These are phyloP conservation scores for Allophyes oxyacanthae DNA, from an alignment of 2,888 invertebrate genomes.

Conservation along the genomic window DNA sequence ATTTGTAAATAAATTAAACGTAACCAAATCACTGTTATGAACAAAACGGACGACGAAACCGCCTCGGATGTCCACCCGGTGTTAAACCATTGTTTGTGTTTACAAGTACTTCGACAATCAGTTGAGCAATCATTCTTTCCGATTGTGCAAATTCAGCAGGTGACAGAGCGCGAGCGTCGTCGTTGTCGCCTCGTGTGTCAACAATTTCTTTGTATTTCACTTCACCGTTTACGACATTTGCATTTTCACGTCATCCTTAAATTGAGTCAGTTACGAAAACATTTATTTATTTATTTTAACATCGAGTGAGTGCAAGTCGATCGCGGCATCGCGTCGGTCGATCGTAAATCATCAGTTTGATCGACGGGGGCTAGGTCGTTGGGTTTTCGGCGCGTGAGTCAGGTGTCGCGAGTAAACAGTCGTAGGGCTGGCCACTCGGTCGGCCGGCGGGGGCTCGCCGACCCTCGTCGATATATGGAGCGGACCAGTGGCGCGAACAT, in stretches of 20 bases:
- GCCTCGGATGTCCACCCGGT: slow-evolving; percentile 70
- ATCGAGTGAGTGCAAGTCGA: slow-evolving; percentile 50
- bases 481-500: slow-evolving; percentile 84
- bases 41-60: slow-evolving; percentile 65
- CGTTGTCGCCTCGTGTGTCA: slow-evolving; percentile 65
- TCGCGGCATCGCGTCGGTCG: slow-evolving; percentile 22
- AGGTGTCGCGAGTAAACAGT: slow-evolving; percentile 80
- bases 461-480: slow-evolving; percentile 70
- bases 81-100: slow-evolving; percentile 78
- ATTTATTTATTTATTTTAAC: no score
- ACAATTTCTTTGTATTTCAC: slow-evolving; percentile 71
- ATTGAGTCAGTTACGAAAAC: slow-evolving; percentile 63
- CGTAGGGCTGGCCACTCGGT: slow-evolving; percentile 60
- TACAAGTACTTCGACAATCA: slow-evolving; percentile 75
- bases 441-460: slow-evolving; percentile 52
- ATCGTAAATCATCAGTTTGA: slow-evolving; percentile 62
- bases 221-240: slow-evolving; percentile 68
- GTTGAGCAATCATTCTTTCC: slow-evolving; percentile 81
- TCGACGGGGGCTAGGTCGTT: slow-evolving; percentile 62
- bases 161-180: slow-evolving; percentile 62
- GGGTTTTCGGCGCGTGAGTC: slow-evolving; percentile 76
- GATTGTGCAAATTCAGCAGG: slow-evolving; percentile 76
- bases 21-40: slow-evolving; percentile 69
- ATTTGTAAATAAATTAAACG: slow-evolving; percentile 74
- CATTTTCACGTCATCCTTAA: slow-evolving; percentile 68